These are phyloP conservation scores for Myanophis thanlyinensis DNA, from an alignment of 2,113 vertebrate species.

Conservation along the genomic window DNA sequence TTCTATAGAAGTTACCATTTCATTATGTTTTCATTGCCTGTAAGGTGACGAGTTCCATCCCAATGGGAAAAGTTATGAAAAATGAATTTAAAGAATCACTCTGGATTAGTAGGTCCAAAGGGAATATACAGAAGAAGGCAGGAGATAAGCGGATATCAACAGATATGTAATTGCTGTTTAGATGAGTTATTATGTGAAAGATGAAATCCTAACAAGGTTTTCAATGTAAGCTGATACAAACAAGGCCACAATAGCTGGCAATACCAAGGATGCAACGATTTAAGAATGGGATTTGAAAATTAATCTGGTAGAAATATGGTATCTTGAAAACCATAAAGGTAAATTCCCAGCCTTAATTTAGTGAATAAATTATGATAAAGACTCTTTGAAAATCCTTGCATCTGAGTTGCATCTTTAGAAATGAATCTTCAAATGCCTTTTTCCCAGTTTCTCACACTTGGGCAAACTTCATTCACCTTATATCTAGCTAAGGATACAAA, in stretches of 20 bases:
- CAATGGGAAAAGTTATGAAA: neutral
- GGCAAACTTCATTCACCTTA: neutral
- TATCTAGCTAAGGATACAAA: neutral
- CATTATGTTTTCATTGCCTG: slow-evolving; percentile 2
- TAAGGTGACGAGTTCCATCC: neutral
- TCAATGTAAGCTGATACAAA: neutral
- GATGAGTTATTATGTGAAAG: neutral
- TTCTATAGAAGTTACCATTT: neutral
- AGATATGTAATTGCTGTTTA: neutral
- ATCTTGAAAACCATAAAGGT: neutral
- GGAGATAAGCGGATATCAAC: neutral
- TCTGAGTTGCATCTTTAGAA: neutral
- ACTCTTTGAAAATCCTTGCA: neutral
- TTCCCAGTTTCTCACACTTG: neutral
- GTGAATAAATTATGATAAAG: neutral
- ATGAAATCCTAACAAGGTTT: neutral
- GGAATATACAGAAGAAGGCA: neutral
- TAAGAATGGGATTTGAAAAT: neutral
- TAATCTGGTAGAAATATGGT: neutral
- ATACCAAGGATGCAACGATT: neutral
- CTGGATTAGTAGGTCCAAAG: neutral
- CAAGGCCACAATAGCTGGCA: neutral
- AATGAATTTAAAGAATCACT: neutral
- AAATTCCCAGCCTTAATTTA: neutral
- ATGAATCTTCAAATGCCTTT: neutral